phyloP scores from a whole-genome alignment of 1,140 invertebrate species.

The Caenorhabditis inopinata region DNA sequence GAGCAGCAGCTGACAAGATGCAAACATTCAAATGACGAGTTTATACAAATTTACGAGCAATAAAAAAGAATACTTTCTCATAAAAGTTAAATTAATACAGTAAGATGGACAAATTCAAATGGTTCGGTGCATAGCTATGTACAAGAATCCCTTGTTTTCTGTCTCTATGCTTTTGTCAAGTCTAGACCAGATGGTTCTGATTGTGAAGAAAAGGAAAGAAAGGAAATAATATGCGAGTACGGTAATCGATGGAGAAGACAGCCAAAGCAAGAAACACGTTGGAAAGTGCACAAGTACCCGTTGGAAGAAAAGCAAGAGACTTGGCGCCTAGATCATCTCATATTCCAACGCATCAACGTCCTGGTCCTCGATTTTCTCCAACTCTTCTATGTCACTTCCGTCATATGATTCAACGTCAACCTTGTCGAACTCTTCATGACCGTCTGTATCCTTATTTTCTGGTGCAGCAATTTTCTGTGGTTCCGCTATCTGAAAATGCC shows the following conservation, averaged over 20 bases:
- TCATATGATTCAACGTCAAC: background rate
- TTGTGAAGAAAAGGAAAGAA: background rate
- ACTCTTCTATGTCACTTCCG: constrained; percentile 20
- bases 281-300: constrained; percentile 22
- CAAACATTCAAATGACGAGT: too few relatives aligned
- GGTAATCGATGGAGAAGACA: background rate
- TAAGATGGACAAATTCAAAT: too few relatives aligned
- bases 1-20: too few relatives aligned
- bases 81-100: too few relatives aligned
- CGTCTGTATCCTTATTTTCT: background rate
- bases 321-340: constrained; percentile 4
- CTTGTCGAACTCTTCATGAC: constrained; percentile 16
- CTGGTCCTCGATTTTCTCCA: constrained; percentile 27
- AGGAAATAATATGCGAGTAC: background rate
- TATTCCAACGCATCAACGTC: constrained; percentile 20
- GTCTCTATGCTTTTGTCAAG: background rate
- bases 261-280: constrained; percentile 13
- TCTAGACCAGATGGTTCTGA: background rate
- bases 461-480: background rate
- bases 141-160: background rate
- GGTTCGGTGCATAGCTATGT: background rate
- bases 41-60: too few relatives aligned
- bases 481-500: background rate
- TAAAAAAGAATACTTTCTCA: too few relatives aligned
- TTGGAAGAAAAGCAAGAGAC: background rate